Conservation (phyloP, 1,140 invertebrate species). For the Nautilus pompilius region DNA sequence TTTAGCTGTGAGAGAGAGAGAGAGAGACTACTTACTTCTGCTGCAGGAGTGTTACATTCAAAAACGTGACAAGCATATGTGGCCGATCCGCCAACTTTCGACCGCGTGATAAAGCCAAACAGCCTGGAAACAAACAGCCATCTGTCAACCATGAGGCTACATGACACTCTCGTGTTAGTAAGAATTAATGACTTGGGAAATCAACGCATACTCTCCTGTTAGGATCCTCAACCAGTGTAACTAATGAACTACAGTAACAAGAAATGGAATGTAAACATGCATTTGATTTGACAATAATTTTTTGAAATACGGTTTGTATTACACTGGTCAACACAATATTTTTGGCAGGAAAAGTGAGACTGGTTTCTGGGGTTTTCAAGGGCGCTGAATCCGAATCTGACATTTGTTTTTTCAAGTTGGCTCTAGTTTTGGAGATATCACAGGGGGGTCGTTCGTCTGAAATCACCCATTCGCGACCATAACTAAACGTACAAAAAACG, state of each 20-base stretch:
- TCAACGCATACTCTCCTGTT: background rate
- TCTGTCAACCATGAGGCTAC: background rate
- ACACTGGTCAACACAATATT: too few species aligned
- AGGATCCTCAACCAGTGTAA: background rate
- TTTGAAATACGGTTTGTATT: background rate
- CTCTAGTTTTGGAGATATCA: too few species aligned
- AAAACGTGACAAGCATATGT: constrained; percentile 53
- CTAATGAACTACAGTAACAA: background rate
- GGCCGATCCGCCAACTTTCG: constrained; percentile 20
- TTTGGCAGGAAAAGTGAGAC: too few species aligned
- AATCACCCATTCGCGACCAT: too few species aligned
- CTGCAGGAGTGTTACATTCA: constrained; percentile 47
- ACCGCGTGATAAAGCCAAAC: constrained; percentile 52
- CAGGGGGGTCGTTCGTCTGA: too few species aligned
- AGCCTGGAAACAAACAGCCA: constrained; percentile 32
- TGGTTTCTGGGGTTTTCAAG: too few species aligned
- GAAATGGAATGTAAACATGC: background rate
- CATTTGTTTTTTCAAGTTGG: too few species aligned
- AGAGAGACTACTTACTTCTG: constrained; percentile 35
- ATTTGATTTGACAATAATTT: background rate
- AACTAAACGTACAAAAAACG: too few species aligned
- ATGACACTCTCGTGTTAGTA: background rate
- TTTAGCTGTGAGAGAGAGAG: background rate
- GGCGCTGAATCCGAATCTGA: too few species aligned
- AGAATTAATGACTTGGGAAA: background rate